Percentiles rank a stretch among this genome's conserved stretches.
These are phyloP conservation scores for Syrrhaptes paradoxus DNA, from an alignment of 2,113 vertebrate genomes.

Conservation along the genomic window DNA sequence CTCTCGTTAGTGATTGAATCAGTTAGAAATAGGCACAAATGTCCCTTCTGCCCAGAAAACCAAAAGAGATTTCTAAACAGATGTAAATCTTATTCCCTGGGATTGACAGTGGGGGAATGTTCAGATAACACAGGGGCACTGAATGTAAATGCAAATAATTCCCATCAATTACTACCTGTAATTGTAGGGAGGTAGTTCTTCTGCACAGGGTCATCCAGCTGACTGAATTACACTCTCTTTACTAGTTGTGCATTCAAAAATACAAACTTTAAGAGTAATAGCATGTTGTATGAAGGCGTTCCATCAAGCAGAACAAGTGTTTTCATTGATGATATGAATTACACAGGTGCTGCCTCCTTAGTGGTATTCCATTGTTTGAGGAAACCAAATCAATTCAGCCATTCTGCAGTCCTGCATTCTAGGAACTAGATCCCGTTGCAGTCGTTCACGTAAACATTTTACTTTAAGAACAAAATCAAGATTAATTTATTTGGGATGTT, in stretches of 20 bases:
- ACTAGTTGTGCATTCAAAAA: neutral
- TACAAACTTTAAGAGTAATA: neutral
- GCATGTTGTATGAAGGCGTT: neutral
- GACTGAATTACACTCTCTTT: constrained; percentile 31
- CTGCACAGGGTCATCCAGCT: neutral
- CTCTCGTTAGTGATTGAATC: constrained; percentile 21
- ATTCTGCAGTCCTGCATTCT: neutral
- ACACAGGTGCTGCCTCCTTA: neutral
- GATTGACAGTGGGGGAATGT: neutral
- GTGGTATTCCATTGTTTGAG: neutral
- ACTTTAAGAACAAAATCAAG: neutral
- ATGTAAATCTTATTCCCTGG: neutral
- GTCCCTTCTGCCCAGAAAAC: neutral
- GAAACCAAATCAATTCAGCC: constrained; percentile 39
- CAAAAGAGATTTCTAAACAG: neutral
- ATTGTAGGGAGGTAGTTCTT: neutral
- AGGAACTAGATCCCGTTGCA: neutral
- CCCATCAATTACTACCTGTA: neutral
- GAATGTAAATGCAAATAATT: neutral
- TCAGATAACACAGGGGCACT: neutral
- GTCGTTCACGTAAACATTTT: neutral
- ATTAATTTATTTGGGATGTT: neutral
- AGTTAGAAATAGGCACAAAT: constrained; percentile 40
- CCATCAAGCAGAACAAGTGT: neutral
- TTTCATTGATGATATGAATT: constrained; percentile 31